phyloP scores from a whole-genome alignment of 2,888 invertebrate species.

The Vandiemenella viatica region DNA sequence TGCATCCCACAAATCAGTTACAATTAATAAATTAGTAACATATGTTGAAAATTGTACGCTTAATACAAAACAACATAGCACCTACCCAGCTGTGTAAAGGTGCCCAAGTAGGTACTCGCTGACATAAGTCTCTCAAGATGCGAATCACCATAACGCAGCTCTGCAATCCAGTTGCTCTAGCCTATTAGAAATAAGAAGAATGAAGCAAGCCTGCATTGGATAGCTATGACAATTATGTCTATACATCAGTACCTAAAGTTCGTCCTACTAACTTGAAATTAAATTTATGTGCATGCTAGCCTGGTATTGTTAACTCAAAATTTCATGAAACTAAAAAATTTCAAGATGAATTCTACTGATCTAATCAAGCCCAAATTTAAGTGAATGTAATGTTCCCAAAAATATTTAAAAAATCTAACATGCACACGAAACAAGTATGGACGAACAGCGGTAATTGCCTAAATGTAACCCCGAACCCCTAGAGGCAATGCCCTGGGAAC shows the following conservation, averaged over 20 bases:
- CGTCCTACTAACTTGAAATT: slow-evolving; percentile 9
- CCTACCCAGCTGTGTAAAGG: slow-evolving; percentile 87
- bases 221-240: not conserved
- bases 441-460: slow-evolving; percentile 10
- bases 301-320: not conserved
- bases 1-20: not conserved
- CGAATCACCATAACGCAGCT: slow-evolving; percentile 94
- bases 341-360: too few relatives aligned
- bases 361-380: too few relatives aligned
- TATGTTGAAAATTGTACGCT: not conserved
- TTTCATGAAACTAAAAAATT: too few relatives aligned
- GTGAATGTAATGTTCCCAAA: too few relatives aligned
- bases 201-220: not conserved
- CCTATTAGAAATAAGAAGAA: slow-evolving; percentile 40
- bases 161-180: slow-evolving; percentile 88
- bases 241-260: slow-evolving; percentile 7
- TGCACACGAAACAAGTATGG: slow-evolving; percentile 10
- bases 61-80: slow-evolving; percentile 18
- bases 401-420: slow-evolving; percentile 10
- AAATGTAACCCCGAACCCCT: slow-evolving; percentile 6
- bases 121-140: slow-evolving; percentile 87
- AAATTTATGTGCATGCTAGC: slow-evolving; percentile 12
- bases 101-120: slow-evolving; percentile 87
- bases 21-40: not conserved
- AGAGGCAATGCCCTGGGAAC: slow-evolving; percentile 18